Percentiles rank a stretch among this genome's conserved stretches.
Evolutionary conservation across 2,888 invertebrate species (phyloP).

Genomic region (Idaea aversata): DNA sequence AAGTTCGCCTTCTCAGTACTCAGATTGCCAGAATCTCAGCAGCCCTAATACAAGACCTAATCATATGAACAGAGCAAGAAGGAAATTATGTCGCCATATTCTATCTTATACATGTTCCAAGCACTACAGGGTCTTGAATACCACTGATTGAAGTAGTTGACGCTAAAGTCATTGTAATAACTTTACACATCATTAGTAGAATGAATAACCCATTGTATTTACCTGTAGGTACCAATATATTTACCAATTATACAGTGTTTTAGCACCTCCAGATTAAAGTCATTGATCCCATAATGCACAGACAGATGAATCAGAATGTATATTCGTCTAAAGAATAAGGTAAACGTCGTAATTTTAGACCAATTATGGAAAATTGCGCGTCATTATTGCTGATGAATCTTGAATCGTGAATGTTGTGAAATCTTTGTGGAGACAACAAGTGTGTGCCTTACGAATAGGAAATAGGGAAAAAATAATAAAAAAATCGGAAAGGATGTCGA

Average conservation of each 20-base stretch:
- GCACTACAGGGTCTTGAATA: no score
- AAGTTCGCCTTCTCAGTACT: no score
- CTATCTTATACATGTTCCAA: no score
- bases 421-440: background rate
- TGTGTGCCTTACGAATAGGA: background rate
- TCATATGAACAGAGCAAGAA: no score
- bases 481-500: no score
- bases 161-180: no score
- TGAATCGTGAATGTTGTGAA: background rate
- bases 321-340: background rate
- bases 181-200: background rate
- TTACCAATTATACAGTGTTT: background rate
- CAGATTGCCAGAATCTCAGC: no score
- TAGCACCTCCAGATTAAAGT: background rate
- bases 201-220: background rate
- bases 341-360: constrained; percentile 53
- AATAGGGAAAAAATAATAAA: background rate
- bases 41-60: no score
- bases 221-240: background rate
- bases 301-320: background rate
- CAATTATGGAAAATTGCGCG: background rate
- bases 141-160: no score
- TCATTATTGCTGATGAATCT: background rate
- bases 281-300: background rate
- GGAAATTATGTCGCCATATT: no score